Evolutionary conservation across 1,140 invertebrate species (phyloP), one percentile per base, ranked within the genome.

Genomic region (Zeugodacus cucurbitae): DNA sequence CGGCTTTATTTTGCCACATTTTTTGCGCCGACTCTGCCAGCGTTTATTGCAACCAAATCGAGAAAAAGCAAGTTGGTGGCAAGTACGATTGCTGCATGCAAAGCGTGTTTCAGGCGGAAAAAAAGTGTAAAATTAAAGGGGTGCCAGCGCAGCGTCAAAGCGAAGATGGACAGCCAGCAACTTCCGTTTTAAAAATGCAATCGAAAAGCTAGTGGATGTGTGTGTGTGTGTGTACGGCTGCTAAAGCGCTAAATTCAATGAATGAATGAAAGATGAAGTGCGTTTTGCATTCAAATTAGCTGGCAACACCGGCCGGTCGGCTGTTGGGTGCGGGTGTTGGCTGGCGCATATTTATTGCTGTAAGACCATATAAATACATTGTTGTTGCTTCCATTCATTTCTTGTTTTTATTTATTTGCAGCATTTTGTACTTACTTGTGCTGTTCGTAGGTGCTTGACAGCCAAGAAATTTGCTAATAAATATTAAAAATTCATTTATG

Each of bases 401-500:
- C 41, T 11, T 7, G 34, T 48, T 14, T 48, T 82, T 82, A 48
- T 82, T 44, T 41, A 29, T 82, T 44, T 41, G 14, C 22, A 82
- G 41, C 11, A 14, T 44, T 54, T 26, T 82, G n/a, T 48, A 2
- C 14, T 17, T 74, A 22, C n/a, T n/a, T 20, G 7, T 3, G 41
- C n/a, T 41, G 34, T 22, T 54, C n/a, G 44, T 82, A 82, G 74
- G 44, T 82, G 74, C 74, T 82, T 82, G 74, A 82, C 22, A 82
- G 74, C 44, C 74, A 29, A 48, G 41, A 41, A 34, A 48, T 48
- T 82, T 22, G 41, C 44, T 82, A 82, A 54, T 82, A 82, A 82
- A 82, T 82, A 82, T 82, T 82, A 82, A 82, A 48, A 82, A 82
- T 54, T 82, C 74, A 82, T 82, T 82, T 82, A 82, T 82, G 74